Conservation (phyloP, 1,140 invertebrate genomes). For the Conus ventricosus region DNA sequence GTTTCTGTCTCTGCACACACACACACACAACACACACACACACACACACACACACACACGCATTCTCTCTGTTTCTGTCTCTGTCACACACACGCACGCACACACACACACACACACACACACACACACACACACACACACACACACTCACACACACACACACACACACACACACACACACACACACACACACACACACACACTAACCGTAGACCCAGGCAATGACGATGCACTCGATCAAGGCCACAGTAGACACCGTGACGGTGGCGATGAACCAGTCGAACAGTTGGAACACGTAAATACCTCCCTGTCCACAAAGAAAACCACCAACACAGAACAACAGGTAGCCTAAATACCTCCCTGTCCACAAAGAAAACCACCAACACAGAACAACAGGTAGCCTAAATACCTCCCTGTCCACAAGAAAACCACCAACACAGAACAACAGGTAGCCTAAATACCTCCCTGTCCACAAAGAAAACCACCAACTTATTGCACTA, state of each 20-base stretch:
- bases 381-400: no score
- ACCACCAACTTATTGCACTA: not conserved
- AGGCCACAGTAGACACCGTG: constrained; percentile 87
- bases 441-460: constrained; percentile 29
- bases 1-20: no score
- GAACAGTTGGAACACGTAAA: constrained; percentile 88
- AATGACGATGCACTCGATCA: constrained; percentile 73
- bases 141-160: no score
- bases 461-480: not conserved
- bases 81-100: not conserved
- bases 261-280: constrained; percentile 90
- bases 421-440: no score
- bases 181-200: constrained; percentile 1
- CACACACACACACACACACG: not conserved
- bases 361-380: not conserved
- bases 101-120: constrained; percentile 4
- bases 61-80: no score
- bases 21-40: constrained; percentile 14
- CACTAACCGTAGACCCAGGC: constrained; percentile 63
- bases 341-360: constrained; percentile 23
- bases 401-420: constrained; percentile 83
- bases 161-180: constrained; percentile 4
- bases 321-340: constrained; percentile 5
- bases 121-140: not conserved
- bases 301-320: constrained; percentile 77